Evolutionary conservation across 2,113 vertebrate species (phyloP).

Genomic region (Tachycineta bicolor): DNA sequence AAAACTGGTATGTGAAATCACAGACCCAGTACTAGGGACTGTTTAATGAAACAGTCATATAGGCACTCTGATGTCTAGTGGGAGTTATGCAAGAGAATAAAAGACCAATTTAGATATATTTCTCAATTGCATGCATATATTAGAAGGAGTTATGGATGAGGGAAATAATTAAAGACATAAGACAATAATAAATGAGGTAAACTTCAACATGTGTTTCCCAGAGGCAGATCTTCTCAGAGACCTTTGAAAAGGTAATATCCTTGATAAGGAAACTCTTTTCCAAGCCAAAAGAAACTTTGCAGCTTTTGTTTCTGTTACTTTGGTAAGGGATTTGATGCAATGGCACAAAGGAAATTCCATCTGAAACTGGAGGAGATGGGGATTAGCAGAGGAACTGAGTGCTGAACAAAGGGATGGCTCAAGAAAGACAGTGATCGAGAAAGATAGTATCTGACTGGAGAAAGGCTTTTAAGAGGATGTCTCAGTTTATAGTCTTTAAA

Average conservation of each 20-base stretch:
- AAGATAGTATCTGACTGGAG: background rate
- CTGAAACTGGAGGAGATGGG: background rate
- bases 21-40: background rate
- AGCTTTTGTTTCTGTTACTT: background rate
- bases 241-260: background rate
- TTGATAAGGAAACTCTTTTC: background rate
- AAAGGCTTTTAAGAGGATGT: background rate
- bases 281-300: background rate
- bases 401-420: background rate
- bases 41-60: background rate
- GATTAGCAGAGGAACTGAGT: background rate
- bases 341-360: background rate
- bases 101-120: background rate
- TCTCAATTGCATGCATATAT: background rate
- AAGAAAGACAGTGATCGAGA: background rate
- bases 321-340: background rate
- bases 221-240: background rate
- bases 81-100: background rate
- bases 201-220: background rate
- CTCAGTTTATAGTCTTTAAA: background rate
- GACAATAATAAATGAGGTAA: background rate
- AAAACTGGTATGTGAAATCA: background rate
- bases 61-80: background rate
- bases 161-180: background rate
- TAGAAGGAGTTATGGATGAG: background rate